Evolutionary conservation across 2,797 vertebrate species (phyloP), one percentile per base, ranked within the genome.

Genomic region (Clamator glandarius): DNA sequence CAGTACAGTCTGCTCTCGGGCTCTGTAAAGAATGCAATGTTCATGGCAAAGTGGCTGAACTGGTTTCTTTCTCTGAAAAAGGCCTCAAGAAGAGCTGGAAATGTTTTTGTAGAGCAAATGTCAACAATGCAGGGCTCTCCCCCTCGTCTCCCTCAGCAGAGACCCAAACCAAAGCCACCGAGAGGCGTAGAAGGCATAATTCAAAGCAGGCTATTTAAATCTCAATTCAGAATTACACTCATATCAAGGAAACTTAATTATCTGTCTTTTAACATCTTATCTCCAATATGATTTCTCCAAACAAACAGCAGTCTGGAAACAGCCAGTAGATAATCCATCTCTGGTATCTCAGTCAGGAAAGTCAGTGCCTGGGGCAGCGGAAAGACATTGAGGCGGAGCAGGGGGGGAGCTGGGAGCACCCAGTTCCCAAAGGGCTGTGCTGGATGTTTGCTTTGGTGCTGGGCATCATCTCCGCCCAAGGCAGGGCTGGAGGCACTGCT

Each of bases 71-170:
- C 42, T 46, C 92, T 73, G 72, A 90, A 92, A 95, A 95, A 69
- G 69, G 78, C 69, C 92, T 76, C 69, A 73, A 92, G 93, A 96
- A 95, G 93, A 96, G 87, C 76, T 95, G 84, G 73, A 93, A 96
- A 92, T 89, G 84, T 95, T 96, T 95, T 89, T 93, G 59, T 84
- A 89, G 93, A 87, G 90, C 73, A 95, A 95, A 95, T 88, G 96
- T 96, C 93, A 96, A 95, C 94, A 95, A 36, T 18, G 62, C 79
- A 84, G 79, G 93, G 51, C 82, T 92, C 92, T 74, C 84, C 44
- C 58, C 85, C 57, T 87, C 14, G 0, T 76, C 75, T 84, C 68
- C 75, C 75, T 19, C 84, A 87, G 64, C 87, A 77, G 61, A 94
- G 79, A 95, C 81, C 86, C 92, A 55, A 82, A 89, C 90, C 52